Base-by-base conservation (phyloP, 2,888 invertebrate species). In the Schizaphis graminum region DNA sequence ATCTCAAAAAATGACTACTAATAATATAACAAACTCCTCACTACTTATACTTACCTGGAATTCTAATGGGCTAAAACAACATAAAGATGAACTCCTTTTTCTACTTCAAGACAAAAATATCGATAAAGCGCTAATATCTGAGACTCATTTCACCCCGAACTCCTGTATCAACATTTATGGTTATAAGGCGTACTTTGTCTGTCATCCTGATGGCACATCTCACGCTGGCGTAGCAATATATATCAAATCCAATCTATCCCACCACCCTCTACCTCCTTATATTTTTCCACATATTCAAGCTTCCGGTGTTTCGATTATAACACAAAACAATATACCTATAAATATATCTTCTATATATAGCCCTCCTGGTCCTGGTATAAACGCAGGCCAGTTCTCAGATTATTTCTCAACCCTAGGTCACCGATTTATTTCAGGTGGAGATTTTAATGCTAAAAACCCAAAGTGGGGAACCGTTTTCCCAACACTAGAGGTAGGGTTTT, bases 361-460 rank as follows among this genome's bases (percentile, higher is more conserved):
- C 41, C 41, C 3, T 3, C 56, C 89, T 8, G 89, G 44, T 28
- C 26, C 28, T 44, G 61, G 26, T 44, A 89, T 61, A 61, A 89
- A 41, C 16, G 11, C 26, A 16, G 87, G 49, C 35, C n/a, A 87
- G 2, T 67, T 90, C 3, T 90, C 90, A 2, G n/a, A 90, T 2
- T 90, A 90, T 47, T 90, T 90, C 21, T 90, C 90, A n/a, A 90
- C 61, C 24, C n/a, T 90, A 44, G 61, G 90, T 47, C 61, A 49
- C 49, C 11, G 49, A 13, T 49, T 49, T 11, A 49, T 49, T 49
- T 49, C 1, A 49, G 49, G 11, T 49, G 13, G 41, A 44, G 41
- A 44, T 44, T 44, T 44, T 44, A 44, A 44, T 44, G 41, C 41
- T 44, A 44, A 44, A 44, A 44, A 44, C 41, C 41, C 41, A 44